Conservation (phyloP, 2,797 vertebrate genomes). For the Sebastes goodei region DNA sequence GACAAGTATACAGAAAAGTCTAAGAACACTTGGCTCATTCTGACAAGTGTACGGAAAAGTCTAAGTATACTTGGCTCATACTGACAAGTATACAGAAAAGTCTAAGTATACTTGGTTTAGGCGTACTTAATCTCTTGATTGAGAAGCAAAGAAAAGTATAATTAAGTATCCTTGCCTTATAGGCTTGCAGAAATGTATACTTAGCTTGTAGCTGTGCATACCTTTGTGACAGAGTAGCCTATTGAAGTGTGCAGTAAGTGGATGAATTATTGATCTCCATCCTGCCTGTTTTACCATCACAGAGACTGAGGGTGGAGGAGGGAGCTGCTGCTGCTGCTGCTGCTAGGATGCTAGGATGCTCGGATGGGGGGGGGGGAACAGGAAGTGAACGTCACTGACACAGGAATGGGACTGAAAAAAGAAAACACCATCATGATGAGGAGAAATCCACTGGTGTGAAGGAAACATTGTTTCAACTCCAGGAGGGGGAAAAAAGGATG, state of each 20-base stretch:
- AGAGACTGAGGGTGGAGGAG: neutral
- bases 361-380: slow-evolving; percentile 56
- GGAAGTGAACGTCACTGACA: slow-evolving; percentile 83
- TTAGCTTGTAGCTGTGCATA: no score
- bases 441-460: slow-evolving; percentile 47
- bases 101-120: no score
- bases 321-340: neutral
- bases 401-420: slow-evolving; percentile 72
- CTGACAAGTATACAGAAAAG: no score
- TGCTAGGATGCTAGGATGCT: neutral
- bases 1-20: no score
- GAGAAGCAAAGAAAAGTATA: no score
- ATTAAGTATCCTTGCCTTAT: no score
- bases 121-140: no score
- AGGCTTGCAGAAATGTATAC: no score
- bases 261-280: slow-evolving; percentile 44
- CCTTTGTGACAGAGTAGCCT: no score
- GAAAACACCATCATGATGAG: slow-evolving; percentile 64
- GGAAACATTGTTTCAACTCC: slow-evolving; percentile 12
- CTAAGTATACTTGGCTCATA: no score
- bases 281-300: neutral
- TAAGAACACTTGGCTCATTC: rapidly evolving
- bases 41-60: no score
- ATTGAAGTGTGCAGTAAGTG: neutral
- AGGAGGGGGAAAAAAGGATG: slow-evolving; percentile 65